Conservation (phyloP, 2,113 vertebrate species). For the Tetraodon nigroviridis region DNA sequence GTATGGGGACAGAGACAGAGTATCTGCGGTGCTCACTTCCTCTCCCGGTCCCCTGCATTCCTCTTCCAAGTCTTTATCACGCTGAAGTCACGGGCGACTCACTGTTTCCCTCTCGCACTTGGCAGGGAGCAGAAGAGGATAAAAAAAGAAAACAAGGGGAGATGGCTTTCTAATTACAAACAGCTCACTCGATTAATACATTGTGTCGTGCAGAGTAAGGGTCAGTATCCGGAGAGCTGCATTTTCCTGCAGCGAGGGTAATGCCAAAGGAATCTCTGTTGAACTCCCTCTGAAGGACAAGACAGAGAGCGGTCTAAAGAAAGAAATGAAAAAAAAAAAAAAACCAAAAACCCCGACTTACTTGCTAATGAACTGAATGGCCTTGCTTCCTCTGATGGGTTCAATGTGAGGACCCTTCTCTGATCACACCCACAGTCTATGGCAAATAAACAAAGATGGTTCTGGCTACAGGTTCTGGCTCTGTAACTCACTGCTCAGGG, state of each 20-base stretch:
- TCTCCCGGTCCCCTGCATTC: slow-evolving; percentile 31
- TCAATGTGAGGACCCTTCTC: slow-evolving; percentile 54
- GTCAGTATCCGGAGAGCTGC: slow-evolving; percentile 65
- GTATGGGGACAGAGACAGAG: too few species aligned
- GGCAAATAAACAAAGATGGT: slow-evolving; percentile 57
- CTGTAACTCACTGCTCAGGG: slow-evolving; percentile 57
- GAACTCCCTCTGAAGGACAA: slow-evolving; percentile 49
- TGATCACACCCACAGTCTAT: slow-evolving; percentile 33
- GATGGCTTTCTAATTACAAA: slow-evolving; percentile 69
- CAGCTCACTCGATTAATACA: slow-evolving; percentile 72
- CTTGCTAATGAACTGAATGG: slow-evolving; percentile 60
- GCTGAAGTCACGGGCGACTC: slow-evolving; percentile 60
- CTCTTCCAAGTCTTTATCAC: slow-evolving; percentile 56
- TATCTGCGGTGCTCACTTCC: slow-evolving; percentile 51
- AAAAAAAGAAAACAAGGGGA: slow-evolving; percentile 51
- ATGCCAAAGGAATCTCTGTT: slow-evolving; percentile 61
- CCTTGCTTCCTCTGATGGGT: slow-evolving; percentile 57
- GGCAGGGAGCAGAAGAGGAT: slow-evolving; percentile 51
- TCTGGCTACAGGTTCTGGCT: slow-evolving; percentile 45
- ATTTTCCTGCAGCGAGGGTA: slow-evolving; percentile 65
- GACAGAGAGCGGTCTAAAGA: slow-evolving; percentile 7
- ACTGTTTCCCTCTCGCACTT: slow-evolving; percentile 52
- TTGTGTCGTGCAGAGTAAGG: slow-evolving; percentile 61
- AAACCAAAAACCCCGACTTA: slow-evolving; percentile 9
- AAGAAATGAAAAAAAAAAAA: background rate